Evolutionary conservation across 2,113 vertebrate genomes (phyloP).

Genomic region (Nesoenas mayeri): DNA sequence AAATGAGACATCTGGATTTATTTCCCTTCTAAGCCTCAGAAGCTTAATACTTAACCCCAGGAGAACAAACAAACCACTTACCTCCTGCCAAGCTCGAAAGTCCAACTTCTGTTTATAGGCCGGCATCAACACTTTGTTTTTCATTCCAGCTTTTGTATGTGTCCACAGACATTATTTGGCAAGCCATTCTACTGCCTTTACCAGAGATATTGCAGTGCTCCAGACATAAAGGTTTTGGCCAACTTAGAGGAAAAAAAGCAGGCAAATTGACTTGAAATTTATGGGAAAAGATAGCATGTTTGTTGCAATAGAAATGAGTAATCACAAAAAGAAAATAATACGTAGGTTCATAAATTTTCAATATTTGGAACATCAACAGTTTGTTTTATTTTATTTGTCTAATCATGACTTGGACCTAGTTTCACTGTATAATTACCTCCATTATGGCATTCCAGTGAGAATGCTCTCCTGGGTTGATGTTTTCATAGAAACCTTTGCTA

Average conservation of each 20-base stretch:
- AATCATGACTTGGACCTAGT: not conserved
- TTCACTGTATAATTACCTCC: not conserved
- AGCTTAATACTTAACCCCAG: not conserved
- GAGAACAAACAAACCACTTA: slow-evolving; percentile 29
- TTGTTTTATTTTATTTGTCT: slow-evolving; percentile 4
- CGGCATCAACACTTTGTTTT: not conserved
- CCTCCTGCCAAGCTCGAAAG: not conserved
- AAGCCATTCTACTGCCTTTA: not conserved
- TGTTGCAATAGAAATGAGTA: not conserved
- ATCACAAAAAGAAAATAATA: not conserved
- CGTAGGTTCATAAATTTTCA: not conserved
- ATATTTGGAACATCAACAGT: not conserved
- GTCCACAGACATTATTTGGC: not conserved
- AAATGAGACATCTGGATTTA: slow-evolving; percentile 27
- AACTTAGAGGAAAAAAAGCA: not conserved
- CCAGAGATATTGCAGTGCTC: not conserved
- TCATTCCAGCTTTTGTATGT: not conserved
- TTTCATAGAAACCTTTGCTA: not conserved
- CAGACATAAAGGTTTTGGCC: not conserved
- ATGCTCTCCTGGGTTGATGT: not conserved
- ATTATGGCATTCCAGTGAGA: not conserved
- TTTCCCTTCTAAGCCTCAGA: slow-evolving; percentile 26
- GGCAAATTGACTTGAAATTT: not conserved
- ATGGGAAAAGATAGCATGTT: not conserved
- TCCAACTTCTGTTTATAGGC: not conserved